Evolutionary conservation across 2,888 invertebrate species (phyloP), one percentile per base, ranked within the genome.

Genomic region (Megamerina dolium): DNA sequence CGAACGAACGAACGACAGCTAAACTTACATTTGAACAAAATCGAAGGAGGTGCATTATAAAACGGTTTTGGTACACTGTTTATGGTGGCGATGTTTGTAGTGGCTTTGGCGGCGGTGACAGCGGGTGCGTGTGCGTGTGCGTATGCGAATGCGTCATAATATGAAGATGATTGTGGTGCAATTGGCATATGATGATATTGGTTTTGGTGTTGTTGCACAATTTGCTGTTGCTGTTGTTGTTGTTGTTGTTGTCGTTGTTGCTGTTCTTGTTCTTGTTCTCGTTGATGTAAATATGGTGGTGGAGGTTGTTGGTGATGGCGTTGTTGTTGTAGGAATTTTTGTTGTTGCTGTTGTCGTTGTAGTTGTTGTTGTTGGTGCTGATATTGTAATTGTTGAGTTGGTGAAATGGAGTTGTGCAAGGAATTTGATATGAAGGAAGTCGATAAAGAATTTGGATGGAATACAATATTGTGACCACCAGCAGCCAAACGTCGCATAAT

Each of bases 1-100:
- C 38, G 48, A 47, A 43, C 33, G 35, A 47, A 51, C 54, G 49
- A 54, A 54, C 51, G 53, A 53, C 55, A 53, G 50, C 54, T 53
- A 60, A 62, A 64, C 65, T 65, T 65, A 65, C 65, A 62, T 65
- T 66, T 65, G 54, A 61, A 63, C 62, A 66, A 65, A 57, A 61
- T 54, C 57, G 56, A 53, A 54, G 63, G 62, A 54, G 64, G 59
- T 59, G 52, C 45, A 52, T 55, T 54, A 51, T 54, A 54, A 50
- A 58, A 56, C 51, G 56, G 54, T 54, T 55, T 56, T 54, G 55
- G 56, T 49, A 52, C 51, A 49, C 51, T 53, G 50, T 55, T 61
- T 51, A 50, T 48, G 52, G 43, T 42, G 37, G 49, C 47, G 48
- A 46, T 39, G 45, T 45, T 21, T 41, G 45, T 33, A 40, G 45